Evolutionary conservation across 2,797 vertebrate species (phyloP).

Genomic region (Myotis myotis): DNA sequence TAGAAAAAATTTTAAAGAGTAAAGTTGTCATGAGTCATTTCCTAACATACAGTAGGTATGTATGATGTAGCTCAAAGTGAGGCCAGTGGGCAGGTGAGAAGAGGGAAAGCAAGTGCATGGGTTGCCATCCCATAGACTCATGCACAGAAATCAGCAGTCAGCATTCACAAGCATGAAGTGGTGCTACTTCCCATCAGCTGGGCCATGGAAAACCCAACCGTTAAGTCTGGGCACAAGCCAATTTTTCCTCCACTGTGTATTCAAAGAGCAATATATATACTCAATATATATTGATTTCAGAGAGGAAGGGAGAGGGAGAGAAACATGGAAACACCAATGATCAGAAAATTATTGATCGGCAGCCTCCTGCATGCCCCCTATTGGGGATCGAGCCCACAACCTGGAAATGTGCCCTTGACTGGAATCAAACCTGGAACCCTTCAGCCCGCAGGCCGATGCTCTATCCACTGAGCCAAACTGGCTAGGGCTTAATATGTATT

Average conservation of each 20-base stretch:
- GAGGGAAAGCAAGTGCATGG: background rate
- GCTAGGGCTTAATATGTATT: too few species aligned
- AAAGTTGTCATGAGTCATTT: background rate
- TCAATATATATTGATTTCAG: background rate
- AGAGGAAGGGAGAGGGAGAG: too few species aligned
- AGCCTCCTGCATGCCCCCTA: too few species aligned
- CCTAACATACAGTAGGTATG: background rate
- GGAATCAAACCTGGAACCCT: too few species aligned
- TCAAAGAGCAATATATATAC: background rate
- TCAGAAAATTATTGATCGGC: too few species aligned
- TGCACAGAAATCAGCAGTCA: background rate
- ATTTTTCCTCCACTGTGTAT: background rate
- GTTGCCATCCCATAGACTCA: background rate
- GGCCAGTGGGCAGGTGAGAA: background rate
- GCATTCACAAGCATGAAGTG: background rate
- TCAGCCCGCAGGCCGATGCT: too few species aligned
- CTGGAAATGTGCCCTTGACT: too few species aligned
- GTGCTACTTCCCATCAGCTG: background rate
- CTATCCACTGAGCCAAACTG: too few species aligned
- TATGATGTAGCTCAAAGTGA: background rate
- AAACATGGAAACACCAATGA: too few species aligned
- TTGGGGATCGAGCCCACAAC: too few species aligned
- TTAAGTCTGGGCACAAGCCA: background rate
- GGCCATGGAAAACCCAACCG: background rate
- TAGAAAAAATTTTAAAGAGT: background rate